These are phyloP conservation scores for Hemicordylus capensis DNA, from an alignment of 2,113 vertebrate genomes.

Conservation along the genomic window DNA sequence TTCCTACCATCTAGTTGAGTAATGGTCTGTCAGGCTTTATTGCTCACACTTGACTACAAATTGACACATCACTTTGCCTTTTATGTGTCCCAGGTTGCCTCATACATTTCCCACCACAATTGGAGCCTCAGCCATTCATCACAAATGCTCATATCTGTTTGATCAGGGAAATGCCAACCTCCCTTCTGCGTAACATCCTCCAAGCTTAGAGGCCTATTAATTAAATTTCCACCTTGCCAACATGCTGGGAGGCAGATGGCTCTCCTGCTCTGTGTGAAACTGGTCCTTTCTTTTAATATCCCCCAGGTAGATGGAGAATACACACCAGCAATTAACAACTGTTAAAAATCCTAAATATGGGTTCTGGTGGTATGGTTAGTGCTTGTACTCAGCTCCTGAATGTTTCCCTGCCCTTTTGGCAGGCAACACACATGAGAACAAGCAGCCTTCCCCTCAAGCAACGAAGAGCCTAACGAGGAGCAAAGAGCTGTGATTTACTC, in stretches of 20 bases:
- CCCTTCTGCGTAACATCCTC: background rate
- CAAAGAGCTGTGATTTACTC: background rate
- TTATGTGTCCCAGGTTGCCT: background rate
- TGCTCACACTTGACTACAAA: background rate
- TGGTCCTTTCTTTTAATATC: background rate
- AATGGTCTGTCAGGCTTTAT: conserved; percentile 7
- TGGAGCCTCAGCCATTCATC: background rate
- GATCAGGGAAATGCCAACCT: background rate
- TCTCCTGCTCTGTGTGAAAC: background rate
- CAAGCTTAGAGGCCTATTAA: background rate
- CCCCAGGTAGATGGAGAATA: background rate
- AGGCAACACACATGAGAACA: background rate
- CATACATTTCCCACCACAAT: rapidly evolving
- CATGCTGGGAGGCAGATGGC: background rate
- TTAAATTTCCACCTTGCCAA: background rate
- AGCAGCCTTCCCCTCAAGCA: background rate
- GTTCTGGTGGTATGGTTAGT: background rate
- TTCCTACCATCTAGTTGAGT: background rate
- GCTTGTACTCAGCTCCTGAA: background rate
- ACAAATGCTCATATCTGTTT: background rate
- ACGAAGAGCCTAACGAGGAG: too few species aligned
- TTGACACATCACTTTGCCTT: background rate
- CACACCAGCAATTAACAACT: background rate
- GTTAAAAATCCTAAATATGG: background rate
- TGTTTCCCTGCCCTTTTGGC: too few species aligned